These are phyloP conservation scores for Xenopus laevis DNA, from an alignment of 2,113 vertebrate genomes.

Conservation along the genomic window DNA sequence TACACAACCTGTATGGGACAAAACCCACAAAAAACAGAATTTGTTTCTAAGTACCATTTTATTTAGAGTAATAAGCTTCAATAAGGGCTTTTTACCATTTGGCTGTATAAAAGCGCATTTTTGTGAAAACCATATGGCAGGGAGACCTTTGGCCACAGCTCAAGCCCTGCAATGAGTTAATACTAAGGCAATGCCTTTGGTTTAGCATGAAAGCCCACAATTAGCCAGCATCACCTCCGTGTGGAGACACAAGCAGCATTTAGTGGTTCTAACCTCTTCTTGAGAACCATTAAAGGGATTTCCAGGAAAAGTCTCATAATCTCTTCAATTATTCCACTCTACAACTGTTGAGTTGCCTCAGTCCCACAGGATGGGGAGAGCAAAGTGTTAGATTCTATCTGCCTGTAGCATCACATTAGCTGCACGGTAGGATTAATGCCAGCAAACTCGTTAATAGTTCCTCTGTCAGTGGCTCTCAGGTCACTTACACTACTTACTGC, in stretches of 20 bases:
- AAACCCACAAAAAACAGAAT: no score
- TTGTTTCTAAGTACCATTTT: no score
- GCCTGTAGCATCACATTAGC: constrained; percentile 6
- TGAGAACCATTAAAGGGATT: constrained; percentile 21
- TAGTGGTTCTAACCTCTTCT: constrained; percentile 10
- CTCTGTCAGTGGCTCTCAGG: neutral
- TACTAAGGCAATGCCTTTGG: neutral
- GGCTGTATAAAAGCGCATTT: no score
- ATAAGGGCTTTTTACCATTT: neutral
- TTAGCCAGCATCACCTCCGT: neutral
- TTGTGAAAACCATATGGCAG: no score
- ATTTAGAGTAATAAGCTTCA: no score
- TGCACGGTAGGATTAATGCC: constrained; percentile 2
- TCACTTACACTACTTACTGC: neutral
- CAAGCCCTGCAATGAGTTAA: neutral
- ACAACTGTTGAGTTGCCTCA: constrained; percentile 11
- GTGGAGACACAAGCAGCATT: neutral
- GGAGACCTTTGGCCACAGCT: neutral
- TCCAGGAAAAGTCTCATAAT: constrained; percentile 23
- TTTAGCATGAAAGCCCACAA: constrained; percentile 1
- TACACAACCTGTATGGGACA: no score
- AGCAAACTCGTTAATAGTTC: neutral
- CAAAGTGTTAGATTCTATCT: neutral
- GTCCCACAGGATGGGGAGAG: constrained; percentile 8
- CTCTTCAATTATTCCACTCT: constrained; percentile 20